phyloP scores from a whole-genome alignment of 2,113 vertebrate genomes.

The Euleptes europaea region DNA sequence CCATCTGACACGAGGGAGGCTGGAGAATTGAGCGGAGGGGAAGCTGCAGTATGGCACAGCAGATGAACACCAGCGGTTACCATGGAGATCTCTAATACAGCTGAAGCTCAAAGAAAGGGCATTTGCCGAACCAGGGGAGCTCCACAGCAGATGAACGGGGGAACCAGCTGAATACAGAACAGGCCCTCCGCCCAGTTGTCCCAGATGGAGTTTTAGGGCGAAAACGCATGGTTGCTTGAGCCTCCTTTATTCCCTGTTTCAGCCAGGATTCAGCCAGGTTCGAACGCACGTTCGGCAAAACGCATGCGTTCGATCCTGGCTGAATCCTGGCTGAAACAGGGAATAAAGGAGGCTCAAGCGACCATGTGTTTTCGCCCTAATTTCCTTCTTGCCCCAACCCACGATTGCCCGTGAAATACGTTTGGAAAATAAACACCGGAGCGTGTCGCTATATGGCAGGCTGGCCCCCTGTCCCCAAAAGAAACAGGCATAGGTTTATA shows the following conservation, averaged over 20 bases:
- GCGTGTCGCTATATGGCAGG: background rate
- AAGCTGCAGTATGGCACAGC: slow-evolving; percentile 76
- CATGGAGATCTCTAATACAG: slow-evolving; percentile 83
- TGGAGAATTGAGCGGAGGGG: slow-evolving; percentile 64
- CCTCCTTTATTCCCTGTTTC: too few relatives aligned
- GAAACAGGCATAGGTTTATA: slow-evolving; percentile 55
- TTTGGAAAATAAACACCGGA: background rate
- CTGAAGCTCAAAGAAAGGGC: slow-evolving; percentile 66
- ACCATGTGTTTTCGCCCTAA: too few relatives aligned
- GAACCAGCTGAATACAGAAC: slow-evolving; percentile 58
- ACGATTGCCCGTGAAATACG: slow-evolving; percentile 31
- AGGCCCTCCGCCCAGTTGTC: slow-evolving; percentile 47
- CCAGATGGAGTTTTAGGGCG: slow-evolving; percentile 69
- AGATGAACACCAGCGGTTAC: slow-evolving; percentile 84
- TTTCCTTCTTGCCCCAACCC: slow-evolving; percentile 27
- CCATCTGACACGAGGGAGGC: slow-evolving; percentile 62
- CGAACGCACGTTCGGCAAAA: too few relatives aligned
- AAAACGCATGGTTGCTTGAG: too few relatives aligned
- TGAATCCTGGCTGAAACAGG: too few relatives aligned
- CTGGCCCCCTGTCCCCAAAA: background rate
- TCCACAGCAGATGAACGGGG: slow-evolving; percentile 48
- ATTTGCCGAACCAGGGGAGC: slow-evolving; percentile 49
- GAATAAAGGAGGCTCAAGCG: too few relatives aligned
- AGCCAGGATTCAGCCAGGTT: too few relatives aligned
- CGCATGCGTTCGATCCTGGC: too few relatives aligned